Evolutionary conservation across 2,113 vertebrate species (phyloP), one percentile per base, ranked within the genome.

Genomic region (Oncorhynchus tshawytscha): DNA sequence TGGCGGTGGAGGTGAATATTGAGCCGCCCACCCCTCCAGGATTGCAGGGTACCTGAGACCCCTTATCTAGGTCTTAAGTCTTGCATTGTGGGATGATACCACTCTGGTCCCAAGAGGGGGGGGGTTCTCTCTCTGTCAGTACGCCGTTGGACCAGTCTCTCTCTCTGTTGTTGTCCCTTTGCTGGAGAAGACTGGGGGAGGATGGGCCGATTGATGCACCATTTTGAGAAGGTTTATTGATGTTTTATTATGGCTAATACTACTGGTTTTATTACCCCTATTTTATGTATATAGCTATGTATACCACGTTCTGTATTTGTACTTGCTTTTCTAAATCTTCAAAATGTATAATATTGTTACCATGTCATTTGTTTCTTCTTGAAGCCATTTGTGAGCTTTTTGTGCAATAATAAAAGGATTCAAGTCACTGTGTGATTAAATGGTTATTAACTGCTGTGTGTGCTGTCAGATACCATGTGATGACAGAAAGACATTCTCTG

Each of bases 371-470:
- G 71, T 54, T 34, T 69, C 11, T 45, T 45, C 39, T 45, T 45
- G 39, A 45, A 45, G 39, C 39, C 68, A 70, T 13, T 27, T 27
- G 20, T 45, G 22, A 39, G 4, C 76, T 77, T 71, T 73, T 60
- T 27, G 18, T 54, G 25, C 72, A 84, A 81, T 87, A 80, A 75
- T 75, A 75, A 75, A 88, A 78, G 1, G 5, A 74, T 62, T 22
- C 7, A 74, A 79, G 64, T 45, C 39, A 45, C 9, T 45, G 39
- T 45, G 39, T 45, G 39, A 45, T 45, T 9, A 12, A 45, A 11
- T 45, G 39, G 39, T 45, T 45, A 29, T 67, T 22, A 29, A 29
- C 39, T 45, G 39, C 39, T 45, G 9, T 45, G 39, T 45, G 39
- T 45, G 39, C 39, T 45, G 39, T 45, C 39, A 45, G 39, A 45